Conservation (phyloP, 2,888 invertebrate species). For the Nineta flava region DNA sequence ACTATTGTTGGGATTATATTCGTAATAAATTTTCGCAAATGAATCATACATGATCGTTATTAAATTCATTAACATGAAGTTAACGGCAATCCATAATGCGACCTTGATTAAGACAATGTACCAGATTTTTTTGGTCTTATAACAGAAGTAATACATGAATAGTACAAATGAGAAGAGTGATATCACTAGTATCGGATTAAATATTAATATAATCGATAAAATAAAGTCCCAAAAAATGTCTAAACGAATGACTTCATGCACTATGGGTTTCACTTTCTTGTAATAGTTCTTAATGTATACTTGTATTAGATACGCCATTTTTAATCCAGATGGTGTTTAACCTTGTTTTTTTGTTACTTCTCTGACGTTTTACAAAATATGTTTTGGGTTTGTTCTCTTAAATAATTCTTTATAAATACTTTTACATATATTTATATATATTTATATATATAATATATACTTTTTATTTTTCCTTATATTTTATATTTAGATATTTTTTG, state of each 20-base stretch:
- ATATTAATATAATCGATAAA: constrained; percentile 1
- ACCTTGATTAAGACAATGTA: constrained; percentile 2
- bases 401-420: not conserved
- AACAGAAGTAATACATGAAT: constrained; percentile 2
- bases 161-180: not conserved
- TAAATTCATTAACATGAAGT: constrained; percentile 1
- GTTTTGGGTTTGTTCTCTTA: not conserved
- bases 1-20: not conserved
- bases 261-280: not conserved
- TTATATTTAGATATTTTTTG: too few relatives aligned
- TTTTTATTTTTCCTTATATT: not conserved
- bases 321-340: not conserved
- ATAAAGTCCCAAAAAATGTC: constrained; percentile 2
- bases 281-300: too few relatives aligned
- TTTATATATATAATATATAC: not conserved
- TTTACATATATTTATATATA: too few relatives aligned
- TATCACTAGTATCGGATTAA: constrained; percentile 1
- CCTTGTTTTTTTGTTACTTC: not conserved
- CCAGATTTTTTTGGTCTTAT: constrained; percentile 2
- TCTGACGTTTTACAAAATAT: not conserved
- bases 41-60: not conserved
- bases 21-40: not conserved
- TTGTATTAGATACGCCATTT: too few relatives aligned
- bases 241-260: not conserved
- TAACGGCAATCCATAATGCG: not conserved